Percentiles rank a stretch among this genome's conserved stretches.
Conservation (phyloP, 2,888 invertebrate genomes). For the Seira sanloemensis region DNA sequence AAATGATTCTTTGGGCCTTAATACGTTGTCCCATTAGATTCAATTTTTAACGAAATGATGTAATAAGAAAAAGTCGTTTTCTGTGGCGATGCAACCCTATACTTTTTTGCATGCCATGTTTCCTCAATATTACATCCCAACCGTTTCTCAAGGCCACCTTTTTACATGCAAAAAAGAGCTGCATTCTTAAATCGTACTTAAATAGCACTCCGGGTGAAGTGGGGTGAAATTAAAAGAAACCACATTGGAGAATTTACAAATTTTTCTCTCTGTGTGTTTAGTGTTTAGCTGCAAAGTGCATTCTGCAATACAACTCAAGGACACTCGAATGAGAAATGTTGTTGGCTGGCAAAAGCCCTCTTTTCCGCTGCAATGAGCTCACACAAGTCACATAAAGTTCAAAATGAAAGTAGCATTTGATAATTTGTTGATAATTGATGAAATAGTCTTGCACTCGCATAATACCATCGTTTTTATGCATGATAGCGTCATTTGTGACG, state of each 20-base stretch:
- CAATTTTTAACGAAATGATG: not conserved
- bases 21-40: not conserved
- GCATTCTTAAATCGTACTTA: not conserved
- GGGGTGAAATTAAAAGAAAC: not conserved
- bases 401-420: not conserved
- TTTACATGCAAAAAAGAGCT: not conserved
- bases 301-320: constrained; percentile 6
- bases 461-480: not conserved
- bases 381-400: not conserved
- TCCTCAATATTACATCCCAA: not conserved
- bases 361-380: not conserved
- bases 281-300: not conserved
- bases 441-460: constrained; percentile 5
- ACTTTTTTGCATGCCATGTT: not conserved
- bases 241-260: constrained; percentile 8
- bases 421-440: constrained; percentile 7
- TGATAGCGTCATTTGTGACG: not conserved
- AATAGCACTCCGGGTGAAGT: not conserved
- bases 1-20: not conserved
- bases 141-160: not conserved
- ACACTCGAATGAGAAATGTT: not conserved
- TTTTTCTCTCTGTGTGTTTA: not conserved
- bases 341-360: constrained; percentile 25
- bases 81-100: not conserved
- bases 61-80: not conserved